Percentiles rank a stretch among this genome's conserved stretches.
These are phyloP conservation scores for Calliopum simillimum DNA, from an alignment of 2,888 invertebrate species.

Conservation along the genomic window DNA sequence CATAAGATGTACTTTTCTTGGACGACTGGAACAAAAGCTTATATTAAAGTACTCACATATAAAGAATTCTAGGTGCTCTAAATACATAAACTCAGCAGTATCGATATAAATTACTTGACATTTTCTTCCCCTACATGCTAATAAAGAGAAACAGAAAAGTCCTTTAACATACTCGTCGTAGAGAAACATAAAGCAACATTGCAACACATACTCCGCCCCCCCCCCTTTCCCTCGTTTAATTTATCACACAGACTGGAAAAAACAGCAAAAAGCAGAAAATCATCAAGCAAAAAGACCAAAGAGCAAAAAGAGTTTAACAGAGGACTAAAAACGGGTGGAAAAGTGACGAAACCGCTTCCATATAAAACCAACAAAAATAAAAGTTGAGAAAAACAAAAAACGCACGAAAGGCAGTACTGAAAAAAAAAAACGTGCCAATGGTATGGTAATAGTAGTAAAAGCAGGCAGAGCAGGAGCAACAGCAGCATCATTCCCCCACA, in stretches of 20 bases:
- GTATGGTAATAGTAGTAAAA: neutral
- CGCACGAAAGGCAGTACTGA: neutral
- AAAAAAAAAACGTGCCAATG: constrained; percentile 12
- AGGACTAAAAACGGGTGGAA: constrained; percentile 32
- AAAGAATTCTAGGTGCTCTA: no score
- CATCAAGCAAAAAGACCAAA: constrained; percentile 46
- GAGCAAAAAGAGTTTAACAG: constrained; percentile 44
- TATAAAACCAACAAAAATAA: neutral
- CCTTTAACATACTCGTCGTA: no score
- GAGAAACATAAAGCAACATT: no score
- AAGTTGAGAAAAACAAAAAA: constrained; percentile 14
- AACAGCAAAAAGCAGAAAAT: constrained; percentile 45
- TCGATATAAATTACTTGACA: no score
- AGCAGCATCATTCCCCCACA: constrained; percentile 7
- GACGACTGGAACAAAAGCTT: no score
- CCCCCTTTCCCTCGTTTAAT: neutral
- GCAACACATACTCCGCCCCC: neutral
- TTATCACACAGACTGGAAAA: constrained; percentile 3
- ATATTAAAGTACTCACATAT: no score
- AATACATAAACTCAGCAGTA: no score
- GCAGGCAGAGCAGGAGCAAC: constrained; percentile 22
- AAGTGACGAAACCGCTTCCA: constrained; percentile 16
- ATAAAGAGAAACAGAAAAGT: no score
- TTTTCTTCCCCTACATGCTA: no score
- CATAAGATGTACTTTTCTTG: no score